Evolutionary conservation across 2,113 vertebrate genomes (phyloP), one percentile per base, ranked within the genome.

Genomic region (Pogona vitticeps): DNA sequence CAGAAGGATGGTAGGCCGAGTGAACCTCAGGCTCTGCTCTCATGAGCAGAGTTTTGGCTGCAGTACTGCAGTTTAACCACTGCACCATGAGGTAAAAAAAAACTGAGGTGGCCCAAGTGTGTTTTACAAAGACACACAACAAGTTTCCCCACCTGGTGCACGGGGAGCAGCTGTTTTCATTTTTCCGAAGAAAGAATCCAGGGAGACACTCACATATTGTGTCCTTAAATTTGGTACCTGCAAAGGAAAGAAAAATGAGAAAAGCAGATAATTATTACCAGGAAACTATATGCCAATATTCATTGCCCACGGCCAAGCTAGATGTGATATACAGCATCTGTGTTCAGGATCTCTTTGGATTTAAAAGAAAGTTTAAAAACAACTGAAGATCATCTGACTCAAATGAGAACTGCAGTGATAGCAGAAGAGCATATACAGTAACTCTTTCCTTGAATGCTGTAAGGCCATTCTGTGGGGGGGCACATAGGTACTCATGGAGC

Each of bases 181-280:
- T 63, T 77, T 17, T n/a, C 52, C 28, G 23, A 21, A 85, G 84
- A 80, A 95, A 94, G 83, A 90, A 95, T 0, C n/a, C 36, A 82
- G 59, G 56, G 80, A 89, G 77, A 89, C 95, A 95, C 23, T 42
- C 91, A 73, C 95, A 95, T 88, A 94, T 58, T n/a, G 95, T 20
- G 1, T 95, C 90, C 83, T 21, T 92, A 63, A 78, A 58, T 73
- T 86, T 85, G 31, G 90, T 91, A 83, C 95, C 95, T 95, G 75
- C 1, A 2, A 67, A 46, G 33, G 88, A 88, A 63, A 65, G n/a
- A 56, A 72, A 88, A 93, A 1, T 2, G 1, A 80, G 1, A 3
- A 63, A 36, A 61, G 56, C 90, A 56, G 21, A 56, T 56, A 36
- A 63, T 80, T 10, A 36, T 80, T 65, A 65, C 13, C 77, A 56